A percentile compares a stretch with the other conserved stretches of the same genome.
Conservation (phyloP, 2,888 invertebrate species). For the Chalcis sispes region DNA sequence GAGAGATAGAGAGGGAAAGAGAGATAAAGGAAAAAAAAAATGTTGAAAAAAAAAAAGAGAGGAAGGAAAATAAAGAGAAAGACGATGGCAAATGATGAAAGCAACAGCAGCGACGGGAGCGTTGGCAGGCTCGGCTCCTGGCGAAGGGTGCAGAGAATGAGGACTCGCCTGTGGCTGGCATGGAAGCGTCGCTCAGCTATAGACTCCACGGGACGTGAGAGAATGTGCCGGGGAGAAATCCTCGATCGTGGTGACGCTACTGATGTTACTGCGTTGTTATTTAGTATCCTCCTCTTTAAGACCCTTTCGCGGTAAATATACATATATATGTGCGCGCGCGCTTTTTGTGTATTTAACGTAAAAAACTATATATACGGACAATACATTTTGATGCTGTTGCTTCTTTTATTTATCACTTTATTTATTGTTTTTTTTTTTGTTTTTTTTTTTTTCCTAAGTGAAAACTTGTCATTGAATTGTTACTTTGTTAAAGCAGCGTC, state of each 20-base stretch:
- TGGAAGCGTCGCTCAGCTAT: constrained; percentile 75
- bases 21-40: neutral
- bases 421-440: neutral
- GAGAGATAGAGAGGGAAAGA: neutral
- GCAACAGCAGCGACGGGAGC: neutral
- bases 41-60: neutral
- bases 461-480: too few relatives aligned
- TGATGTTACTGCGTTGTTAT: too few relatives aligned
- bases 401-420: too few relatives aligned
- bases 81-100: neutral
- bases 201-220: constrained; percentile 69
- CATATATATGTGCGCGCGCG: neutral
- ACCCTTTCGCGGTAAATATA: neutral
- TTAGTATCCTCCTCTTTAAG: too few relatives aligned
- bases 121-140: constrained; percentile 50
- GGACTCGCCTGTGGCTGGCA: constrained; percentile 74
- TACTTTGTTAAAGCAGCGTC: too few relatives aligned
- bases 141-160: constrained; percentile 70
- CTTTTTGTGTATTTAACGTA: too few relatives aligned
- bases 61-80: neutral
- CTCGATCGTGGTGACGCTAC: too few relatives aligned
- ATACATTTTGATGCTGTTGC: too few relatives aligned
- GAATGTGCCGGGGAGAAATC: neutral
- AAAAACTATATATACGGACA: too few relatives aligned
- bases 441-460: too few relatives aligned